These are phyloP conservation scores for Brachypterus glaber DNA, from an alignment of 2,888 invertebrate genomes.

Conservation along the genomic window DNA sequence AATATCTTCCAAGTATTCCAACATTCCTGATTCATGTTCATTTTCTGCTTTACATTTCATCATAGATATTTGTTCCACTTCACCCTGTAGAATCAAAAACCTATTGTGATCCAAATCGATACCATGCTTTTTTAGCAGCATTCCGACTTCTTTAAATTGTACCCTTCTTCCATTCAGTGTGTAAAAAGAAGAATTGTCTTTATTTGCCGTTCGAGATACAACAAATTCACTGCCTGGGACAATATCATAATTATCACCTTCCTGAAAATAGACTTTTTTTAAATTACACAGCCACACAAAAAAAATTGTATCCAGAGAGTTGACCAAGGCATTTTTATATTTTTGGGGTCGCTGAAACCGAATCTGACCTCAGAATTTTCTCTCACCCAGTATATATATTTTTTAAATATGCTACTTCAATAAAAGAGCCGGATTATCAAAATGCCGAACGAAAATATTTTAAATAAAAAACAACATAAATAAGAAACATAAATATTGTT, in stretches of 20 bases:
- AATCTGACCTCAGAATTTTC: too few species aligned
- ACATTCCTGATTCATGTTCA: slow-evolving; percentile 89
- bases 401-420: too few species aligned
- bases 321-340: too few species aligned
- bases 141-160: slow-evolving; percentile 80
- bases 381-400: too few species aligned
- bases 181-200: slow-evolving; percentile 72
- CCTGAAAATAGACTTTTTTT: too few species aligned
- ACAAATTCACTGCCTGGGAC: slow-evolving; percentile 72
- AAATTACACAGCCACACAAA: too few species aligned
- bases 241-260: slow-evolving; percentile 62
- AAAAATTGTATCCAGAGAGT: too few species aligned
- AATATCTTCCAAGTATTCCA: slow-evolving; percentile 97
- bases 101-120: slow-evolving; percentile 95
- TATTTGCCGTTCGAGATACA: slow-evolving; percentile 77
- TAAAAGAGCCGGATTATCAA: too few species aligned
- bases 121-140: slow-evolving; percentile 65
- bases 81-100: slow-evolving; percentile 97
- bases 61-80: slow-evolving; percentile 98
- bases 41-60: slow-evolving; percentile 90
- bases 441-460: too few species aligned
- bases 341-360: too few species aligned
- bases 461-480: too few species aligned
- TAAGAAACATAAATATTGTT: too few species aligned
- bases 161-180: slow-evolving; percentile 62